These are phyloP conservation scores for Riparia riparia DNA, from an alignment of 2,113 vertebrate genomes.

Conservation along the genomic window DNA sequence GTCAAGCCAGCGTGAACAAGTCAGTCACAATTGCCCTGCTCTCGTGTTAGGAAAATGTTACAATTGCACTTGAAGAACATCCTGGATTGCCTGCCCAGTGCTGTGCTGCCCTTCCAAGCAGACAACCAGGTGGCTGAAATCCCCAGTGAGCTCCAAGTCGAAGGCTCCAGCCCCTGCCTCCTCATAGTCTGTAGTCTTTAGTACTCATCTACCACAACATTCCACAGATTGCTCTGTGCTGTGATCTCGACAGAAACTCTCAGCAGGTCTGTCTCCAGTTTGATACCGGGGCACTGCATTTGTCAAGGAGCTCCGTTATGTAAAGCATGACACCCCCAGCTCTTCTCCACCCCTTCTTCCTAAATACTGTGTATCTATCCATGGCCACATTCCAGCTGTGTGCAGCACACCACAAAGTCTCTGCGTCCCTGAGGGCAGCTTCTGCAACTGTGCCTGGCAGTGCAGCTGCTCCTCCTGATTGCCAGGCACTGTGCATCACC, in stretches of 20 bases:
- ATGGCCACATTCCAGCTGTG: rapidly evolving
- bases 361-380: background rate
- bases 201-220: background rate
- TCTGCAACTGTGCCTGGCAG: background rate
- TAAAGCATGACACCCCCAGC: background rate
- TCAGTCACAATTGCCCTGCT: background rate
- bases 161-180: background rate
- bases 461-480: background rate
- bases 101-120: background rate
- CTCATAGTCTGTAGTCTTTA: background rate
- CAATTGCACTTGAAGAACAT: background rate
- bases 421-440: background rate
- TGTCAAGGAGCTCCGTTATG: background rate
- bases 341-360: background rate
- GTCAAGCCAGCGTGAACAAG: background rate
- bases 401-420: background rate
- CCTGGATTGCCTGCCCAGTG: background rate
- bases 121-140: background rate
- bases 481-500: background rate
- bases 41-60: background rate
- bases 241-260: background rate
- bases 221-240: background rate
- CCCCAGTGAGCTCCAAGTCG: background rate
- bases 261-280: background rate
- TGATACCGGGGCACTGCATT: background rate